Evolutionary conservation across 2,888 invertebrate species (phyloP).

Genomic region (Himalopsyche tibetana): DNA sequence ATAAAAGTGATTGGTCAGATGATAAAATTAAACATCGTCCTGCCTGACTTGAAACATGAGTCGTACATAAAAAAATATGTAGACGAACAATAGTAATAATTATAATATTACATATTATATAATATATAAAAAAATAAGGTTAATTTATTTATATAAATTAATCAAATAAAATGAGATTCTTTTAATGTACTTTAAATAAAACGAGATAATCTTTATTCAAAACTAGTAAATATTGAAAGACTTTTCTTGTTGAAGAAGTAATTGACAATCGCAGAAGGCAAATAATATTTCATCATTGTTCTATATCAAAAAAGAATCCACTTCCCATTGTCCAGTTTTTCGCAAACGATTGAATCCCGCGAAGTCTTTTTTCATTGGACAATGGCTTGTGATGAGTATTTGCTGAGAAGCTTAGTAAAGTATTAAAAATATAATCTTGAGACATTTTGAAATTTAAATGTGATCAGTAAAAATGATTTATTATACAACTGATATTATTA

Average conservation of each 20-base stretch:
- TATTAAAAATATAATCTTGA: conserved; percentile 35
- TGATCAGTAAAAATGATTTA: background rate
- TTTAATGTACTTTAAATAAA: no score
- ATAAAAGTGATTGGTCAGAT: no score
- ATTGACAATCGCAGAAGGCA: conserved; percentile 52
- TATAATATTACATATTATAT: no score
- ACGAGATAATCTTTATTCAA: no score
- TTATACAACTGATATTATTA: no score
- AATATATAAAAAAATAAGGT: no score
- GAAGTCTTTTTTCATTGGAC: conserved; percentile 52
- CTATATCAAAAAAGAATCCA: conserved; percentile 52
- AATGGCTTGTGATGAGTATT: conserved; percentile 50
- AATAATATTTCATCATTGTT: conserved; percentile 62
- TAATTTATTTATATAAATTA: no score
- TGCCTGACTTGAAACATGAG: no score
- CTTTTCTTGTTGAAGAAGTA: conserved; percentile 39
- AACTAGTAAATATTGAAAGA: background rate
- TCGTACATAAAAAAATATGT: no score
- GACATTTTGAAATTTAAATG: background rate
- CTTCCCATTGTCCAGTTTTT: conserved; percentile 48
- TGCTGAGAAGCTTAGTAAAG: background rate
- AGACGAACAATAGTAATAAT: no score
- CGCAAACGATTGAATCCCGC: conserved; percentile 52
- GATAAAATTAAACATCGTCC: no score
- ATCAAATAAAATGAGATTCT: no score